A percentile compares a stretch with the other conserved stretches of the same genome.
Conservation (phyloP, 53 echinoderm and acorn worm genomes). For the Luidia sarsii region DNA sequence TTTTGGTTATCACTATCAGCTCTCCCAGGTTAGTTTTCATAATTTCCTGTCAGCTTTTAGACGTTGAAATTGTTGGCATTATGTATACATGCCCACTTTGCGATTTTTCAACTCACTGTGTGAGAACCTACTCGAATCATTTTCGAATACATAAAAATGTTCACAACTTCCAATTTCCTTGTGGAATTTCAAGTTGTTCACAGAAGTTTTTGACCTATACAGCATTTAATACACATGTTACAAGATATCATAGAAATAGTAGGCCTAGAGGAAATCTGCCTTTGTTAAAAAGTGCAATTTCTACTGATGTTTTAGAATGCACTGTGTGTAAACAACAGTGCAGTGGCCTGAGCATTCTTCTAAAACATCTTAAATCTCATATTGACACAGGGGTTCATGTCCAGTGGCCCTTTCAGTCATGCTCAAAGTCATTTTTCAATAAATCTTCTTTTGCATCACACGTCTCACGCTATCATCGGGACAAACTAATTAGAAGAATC, state of each 20-base stretch:
- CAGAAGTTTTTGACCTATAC: slow-evolving; percentile 26
- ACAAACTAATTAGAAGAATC: neutral
- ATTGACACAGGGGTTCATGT: slow-evolving; percentile 30
- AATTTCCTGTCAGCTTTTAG: too few species aligned
- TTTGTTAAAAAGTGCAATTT: too few species aligned
- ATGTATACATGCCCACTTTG: slow-evolving; percentile 1
- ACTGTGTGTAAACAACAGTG: neutral
- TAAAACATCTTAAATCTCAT: slow-evolving; percentile 46
- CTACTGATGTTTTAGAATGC: neutral
- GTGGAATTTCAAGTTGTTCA: slow-evolving; percentile 43
- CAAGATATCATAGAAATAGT: slow-evolving; percentile 17
- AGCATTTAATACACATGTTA: slow-evolving; percentile 48
- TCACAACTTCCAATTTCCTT: slow-evolving; percentile 57
- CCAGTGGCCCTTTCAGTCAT: slow-evolving; percentile 15
- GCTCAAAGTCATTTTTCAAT: slow-evolving; percentile 19
- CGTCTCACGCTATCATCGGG: slow-evolving; percentile 35
- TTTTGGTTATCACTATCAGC: too few species aligned
- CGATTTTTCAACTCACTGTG: slow-evolving; percentile 1
- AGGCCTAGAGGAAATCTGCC: too few species aligned
- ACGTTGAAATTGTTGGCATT: too few species aligned
- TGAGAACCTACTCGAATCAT: slow-evolving; percentile 21
- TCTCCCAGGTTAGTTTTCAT: too few species aligned
- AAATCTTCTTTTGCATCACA: slow-evolving; percentile 53
- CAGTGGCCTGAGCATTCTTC: neutral
- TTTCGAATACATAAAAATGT: slow-evolving; percentile 33